A percentile compares a stretch with the other conserved stretches of the same genome.
Conservation (phyloP, 2,113 vertebrate genomes). For the Laticauda laticaudata region DNA sequence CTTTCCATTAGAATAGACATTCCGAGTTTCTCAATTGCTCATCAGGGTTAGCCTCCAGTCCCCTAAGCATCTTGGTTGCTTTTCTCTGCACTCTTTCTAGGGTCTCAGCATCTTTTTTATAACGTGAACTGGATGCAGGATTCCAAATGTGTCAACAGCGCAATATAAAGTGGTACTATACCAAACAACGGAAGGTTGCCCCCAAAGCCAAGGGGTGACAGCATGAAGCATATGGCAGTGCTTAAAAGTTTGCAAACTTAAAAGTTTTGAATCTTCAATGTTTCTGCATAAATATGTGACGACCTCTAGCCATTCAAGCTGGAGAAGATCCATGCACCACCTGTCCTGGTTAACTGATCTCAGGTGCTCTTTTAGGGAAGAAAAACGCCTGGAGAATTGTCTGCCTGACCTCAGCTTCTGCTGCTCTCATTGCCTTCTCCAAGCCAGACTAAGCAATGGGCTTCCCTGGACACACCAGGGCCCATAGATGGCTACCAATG, state of each 20-base stretch:
- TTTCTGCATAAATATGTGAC: background rate
- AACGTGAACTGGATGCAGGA: background rate
- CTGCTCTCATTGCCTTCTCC: background rate
- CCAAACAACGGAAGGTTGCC: background rate
- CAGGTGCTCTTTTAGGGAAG: background rate
- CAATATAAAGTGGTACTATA: background rate
- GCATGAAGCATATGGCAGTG: background rate
- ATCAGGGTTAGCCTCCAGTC: background rate
- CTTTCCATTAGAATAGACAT: background rate
- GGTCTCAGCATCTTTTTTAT: background rate
- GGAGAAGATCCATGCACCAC: background rate
- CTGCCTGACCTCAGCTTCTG: background rate
- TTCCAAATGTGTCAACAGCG: background rate
- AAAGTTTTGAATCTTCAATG: background rate
- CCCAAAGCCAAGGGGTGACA: background rate
- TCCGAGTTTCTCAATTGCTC: background rate
- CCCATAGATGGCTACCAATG: background rate
- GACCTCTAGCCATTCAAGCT: background rate
- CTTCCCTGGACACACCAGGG: background rate
- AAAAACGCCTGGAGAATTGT: background rate
- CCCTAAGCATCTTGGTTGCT: background rate
- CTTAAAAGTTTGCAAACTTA: background rate
- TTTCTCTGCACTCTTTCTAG: background rate
- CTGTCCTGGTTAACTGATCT: background rate
- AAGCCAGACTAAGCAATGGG: background rate